These are phyloP conservation scores for Alfaro cultratus DNA, from an alignment of 2,797 vertebrate species.

Conservation along the genomic window DNA sequence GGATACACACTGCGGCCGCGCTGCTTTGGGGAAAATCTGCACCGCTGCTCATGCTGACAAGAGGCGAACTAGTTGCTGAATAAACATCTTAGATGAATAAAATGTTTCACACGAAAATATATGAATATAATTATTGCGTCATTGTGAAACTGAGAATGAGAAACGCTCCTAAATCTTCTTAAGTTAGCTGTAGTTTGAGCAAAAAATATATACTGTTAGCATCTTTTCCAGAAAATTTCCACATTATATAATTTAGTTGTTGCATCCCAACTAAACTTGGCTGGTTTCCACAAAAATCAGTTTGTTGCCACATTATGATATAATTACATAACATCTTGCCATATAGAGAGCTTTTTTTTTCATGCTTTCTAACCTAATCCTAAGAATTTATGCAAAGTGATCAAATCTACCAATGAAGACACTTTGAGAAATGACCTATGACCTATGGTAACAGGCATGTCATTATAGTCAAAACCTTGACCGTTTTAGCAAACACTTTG, in stretches of 20 bases:
- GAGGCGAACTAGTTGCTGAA: not conserved
- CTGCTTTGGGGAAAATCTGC: not conserved
- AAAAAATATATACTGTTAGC: not conserved
- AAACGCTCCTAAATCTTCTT: not conserved
- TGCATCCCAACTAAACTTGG: not conserved
- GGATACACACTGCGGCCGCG: not conserved
- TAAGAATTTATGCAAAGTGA: not conserved
- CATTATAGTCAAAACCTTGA: not conserved
- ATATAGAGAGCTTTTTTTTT: not conserved
- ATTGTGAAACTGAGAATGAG: not conserved
- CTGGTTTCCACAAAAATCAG: not conserved
- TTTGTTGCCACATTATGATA: not conserved
- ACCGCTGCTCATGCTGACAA: not conserved
- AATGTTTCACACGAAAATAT: not conserved
- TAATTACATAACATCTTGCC: not conserved
- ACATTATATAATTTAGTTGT: not conserved
- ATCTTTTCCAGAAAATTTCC: not conserved
- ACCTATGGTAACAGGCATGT: not conserved
- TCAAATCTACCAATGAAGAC: not conserved
- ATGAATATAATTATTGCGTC: not conserved
- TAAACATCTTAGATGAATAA: not conserved
- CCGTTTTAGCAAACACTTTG: not conserved
- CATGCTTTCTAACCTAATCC: not conserved
- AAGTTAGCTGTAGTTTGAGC: not conserved
- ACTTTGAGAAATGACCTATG: not conserved